Evolutionary conservation across 2,888 invertebrate species (phyloP).

Genomic region (Lepidocyrtoides sp.): DNA sequence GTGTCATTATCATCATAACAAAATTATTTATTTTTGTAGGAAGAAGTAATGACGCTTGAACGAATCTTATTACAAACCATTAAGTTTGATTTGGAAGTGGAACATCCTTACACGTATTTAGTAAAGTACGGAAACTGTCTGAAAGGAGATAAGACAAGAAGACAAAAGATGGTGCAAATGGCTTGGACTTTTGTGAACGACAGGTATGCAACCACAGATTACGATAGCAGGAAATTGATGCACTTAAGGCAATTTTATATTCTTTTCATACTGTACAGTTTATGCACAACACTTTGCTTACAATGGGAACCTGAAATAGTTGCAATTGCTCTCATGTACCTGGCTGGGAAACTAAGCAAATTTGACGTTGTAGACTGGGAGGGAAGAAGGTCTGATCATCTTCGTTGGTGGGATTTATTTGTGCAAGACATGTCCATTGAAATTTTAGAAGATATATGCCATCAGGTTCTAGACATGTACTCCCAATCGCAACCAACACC

Average conservation of each 20-base stretch:
- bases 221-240: too few relatives aligned
- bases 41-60: conserved; percentile 97
- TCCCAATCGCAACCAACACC: conserved; percentile 88
- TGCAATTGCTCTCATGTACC: conserved; percentile 98
- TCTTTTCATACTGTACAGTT: conserved; percentile 85
- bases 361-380: conserved; percentile 98
- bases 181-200: conserved; percentile 99
- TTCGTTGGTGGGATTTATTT: conserved; percentile 99
- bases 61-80: conserved; percentile 98
- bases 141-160: conserved; percentile 96
- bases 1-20: too few relatives aligned
- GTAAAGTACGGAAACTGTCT: conserved; percentile 97
- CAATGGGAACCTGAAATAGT: conserved; percentile 97
- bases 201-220: conserved; percentile 90
- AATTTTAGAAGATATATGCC: conserved; percentile 97
- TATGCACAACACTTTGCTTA: conserved; percentile 88
- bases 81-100: conserved; percentile 99
- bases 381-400: conserved; percentile 92
- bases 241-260: too few relatives aligned
- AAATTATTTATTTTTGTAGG: conserved; percentile 87
- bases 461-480: conserved; percentile 96
- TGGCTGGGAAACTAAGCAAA: conserved; percentile 98
- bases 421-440: conserved; percentile 98
- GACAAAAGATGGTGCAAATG: conserved; percentile 99
- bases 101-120: conserved; percentile 98